Base-by-base conservation (phyloP, 2,113 vertebrate genomes). In the Edolisoma coerulescens region DNA sequence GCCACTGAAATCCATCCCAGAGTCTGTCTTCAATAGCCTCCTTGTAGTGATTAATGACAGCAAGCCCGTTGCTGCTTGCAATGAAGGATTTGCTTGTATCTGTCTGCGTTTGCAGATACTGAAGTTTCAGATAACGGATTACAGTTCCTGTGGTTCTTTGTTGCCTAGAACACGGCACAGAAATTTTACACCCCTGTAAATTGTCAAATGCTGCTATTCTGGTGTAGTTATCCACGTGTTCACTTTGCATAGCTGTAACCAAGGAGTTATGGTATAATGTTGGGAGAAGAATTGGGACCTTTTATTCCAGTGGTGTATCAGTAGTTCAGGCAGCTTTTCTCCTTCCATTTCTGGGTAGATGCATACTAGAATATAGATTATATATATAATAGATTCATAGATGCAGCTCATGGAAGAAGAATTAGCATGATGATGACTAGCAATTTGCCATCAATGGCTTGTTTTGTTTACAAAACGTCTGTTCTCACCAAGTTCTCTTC, bases 41-140 rank as follows among this genome's bases (percentile, higher is more conserved):
- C 94, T 95, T 89, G 83, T 86, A 64, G 76, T 97, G 94, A 97
- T 95, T 96, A 95, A 89, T 96, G 93, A 95, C 76, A 92, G 90
- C 60, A 64, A 94, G 64, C 47, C 73, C 17, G 3, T 70, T 93
- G 92, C 95, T 84, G 69, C 93, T 89, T 84, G 90, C 83, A 70
- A 1, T 84, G 95, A 95, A 67, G 85, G 92, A 81, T 95, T 95
- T 93, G 90, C 88, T 96, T 70, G 60, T 93, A 93, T 95, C 93
- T 96, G 90, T 90, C 95, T 92, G 88, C 23, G 0, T 93, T 80
- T 93, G 90, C 92, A 88, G 83, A 94, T 81, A 96, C 92, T 0
- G 6, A 67, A 80, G 83, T 90, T 96, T 97, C 95, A 96, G 93
- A 93, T 94, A 96, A 96, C 28, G 1, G 82, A 80, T 93, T 86